Evolutionary conservation across 2,888 invertebrate genomes (phyloP), one percentile per base, ranked within the genome.

Genomic region (Lutraria lutraria): DNA sequence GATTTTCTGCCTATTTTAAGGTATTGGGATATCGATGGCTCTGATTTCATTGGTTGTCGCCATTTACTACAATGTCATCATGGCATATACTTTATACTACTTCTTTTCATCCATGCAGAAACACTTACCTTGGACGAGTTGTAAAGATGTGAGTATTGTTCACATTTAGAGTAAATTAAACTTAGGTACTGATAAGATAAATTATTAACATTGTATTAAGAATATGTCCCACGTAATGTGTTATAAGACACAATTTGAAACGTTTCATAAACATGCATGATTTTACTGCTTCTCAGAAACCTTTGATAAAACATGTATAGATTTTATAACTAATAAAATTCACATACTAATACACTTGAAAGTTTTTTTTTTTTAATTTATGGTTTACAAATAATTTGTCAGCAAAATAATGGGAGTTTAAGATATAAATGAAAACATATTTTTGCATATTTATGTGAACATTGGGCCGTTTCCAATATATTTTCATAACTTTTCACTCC

Each of bases 21-120:
- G 99, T 89, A 98, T 99, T 95, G 99, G 99, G 85, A 98, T 99
- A 93, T 98, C 99, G 85, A 98, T 98, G 95, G 98, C 98, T 95
- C 97, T 99, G 92, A 99, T 99, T 91, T 98, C 99, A 0, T 98
- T 99, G 94, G 98, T 99, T 97, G 99, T 99, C 88, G 98, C 98
- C 3, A 97, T 99, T 86, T 99, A 99, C 97, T 99, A 99, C 97
- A 99, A 99, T 96, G 99, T 99, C 94, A 99, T 99, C 97, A 99
- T 99, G 96, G 99, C 99, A 83, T 99, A 99, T 99, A 99, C 99
- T 95, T 98, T 99, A 97, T 99, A 98, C 97, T 99, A 99, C 96
- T 97, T 99, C 93, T 98, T 99, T 97, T 98, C 98, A 95, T 99
- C 99, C 95, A 98, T 99, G 97, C 98, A 98, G 98, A 97, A 97